Base-by-base conservation (phyloP, 2,113 vertebrate genomes). In the Ellobius talpinus region DNA sequence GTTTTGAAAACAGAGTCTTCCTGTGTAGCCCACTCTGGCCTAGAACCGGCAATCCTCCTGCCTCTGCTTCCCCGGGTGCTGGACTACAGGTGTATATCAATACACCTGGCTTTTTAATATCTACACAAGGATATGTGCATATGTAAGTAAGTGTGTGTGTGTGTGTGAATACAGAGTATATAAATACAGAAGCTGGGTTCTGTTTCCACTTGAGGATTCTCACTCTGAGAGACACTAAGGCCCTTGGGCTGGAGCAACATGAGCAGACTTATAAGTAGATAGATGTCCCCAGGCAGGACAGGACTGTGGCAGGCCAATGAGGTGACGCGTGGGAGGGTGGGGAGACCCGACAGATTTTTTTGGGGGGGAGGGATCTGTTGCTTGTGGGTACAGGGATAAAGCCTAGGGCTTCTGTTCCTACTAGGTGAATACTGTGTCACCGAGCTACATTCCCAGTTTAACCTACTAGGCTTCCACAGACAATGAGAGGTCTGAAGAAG, bases 301-400 rank as follows among this genome's bases (percentile, higher is more conserved):
- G 58, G 1, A 6, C 4, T 31, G 1, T 39, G 13, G n/a, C 13
- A 24, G 17, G 10, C 42, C 23, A 17, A 55, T 9, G 23, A 4
- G 13, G 73, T 12, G 10, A 1, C 52, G 33, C 58, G 42, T 45
- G 11, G 42, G 13, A 42, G 39, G 13, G 29, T 45, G 7, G 33
- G 10, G 42, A 82, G 36, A 55, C 3, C 55, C 45, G 3, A 45
- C 92, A 9, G 55, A 13, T 66, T 12, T 66, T 29, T 58, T 52
- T 10, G 7, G 23, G 26, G 9, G 10, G 17, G 3, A 7, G 8
- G 26, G 13, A 9, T 68, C 33, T 33, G 39, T 36, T 50, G 79
- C 3, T 82, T 61, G 55, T 4, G 11, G 29, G 33, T 13, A 2
- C 13, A 29, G 50, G 68, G 2, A 73, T 19, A 17, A 16, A 73